Conservation (phyloP, 2,797 vertebrate genomes). For the Dendrocincla tyrannina region DNA sequence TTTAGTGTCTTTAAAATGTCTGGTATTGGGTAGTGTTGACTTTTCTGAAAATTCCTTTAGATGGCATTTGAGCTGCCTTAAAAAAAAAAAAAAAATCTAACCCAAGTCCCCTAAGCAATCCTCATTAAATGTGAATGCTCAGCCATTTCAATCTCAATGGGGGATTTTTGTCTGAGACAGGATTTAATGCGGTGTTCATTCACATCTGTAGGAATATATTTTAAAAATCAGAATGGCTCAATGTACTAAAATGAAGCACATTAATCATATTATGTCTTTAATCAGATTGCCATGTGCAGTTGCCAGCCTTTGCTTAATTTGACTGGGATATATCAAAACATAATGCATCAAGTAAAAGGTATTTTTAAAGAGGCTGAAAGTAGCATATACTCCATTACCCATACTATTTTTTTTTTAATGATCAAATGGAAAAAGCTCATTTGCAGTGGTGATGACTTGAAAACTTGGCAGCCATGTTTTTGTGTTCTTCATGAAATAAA, state of each 20-base stretch:
- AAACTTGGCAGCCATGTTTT: background rate
- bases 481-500: background rate
- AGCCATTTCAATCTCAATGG: constrained; percentile 27
- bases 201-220: constrained; percentile 26
- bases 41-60: background rate
- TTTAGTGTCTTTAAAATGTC: background rate
- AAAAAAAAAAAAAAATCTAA: background rate
- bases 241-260: constrained; percentile 26
- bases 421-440: constrained; percentile 16
- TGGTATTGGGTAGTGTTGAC: background rate
- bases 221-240: constrained; percentile 29
- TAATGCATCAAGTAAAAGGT: constrained; percentile 25
- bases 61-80: background rate
- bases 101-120: background rate
- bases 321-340: constrained; percentile 22
- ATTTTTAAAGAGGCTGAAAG: constrained; percentile 28
- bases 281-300: constrained; percentile 25
- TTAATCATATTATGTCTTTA: constrained; percentile 48
- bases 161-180: constrained; percentile 37
- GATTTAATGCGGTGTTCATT: constrained; percentile 32
- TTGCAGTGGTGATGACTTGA: background rate
- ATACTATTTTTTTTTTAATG: constrained; percentile 9
- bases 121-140: background rate
- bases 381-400: background rate
- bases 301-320: constrained; percentile 28